These are phyloP conservation scores for Gambusia affinis DNA, from an alignment of 2,113 vertebrate genomes.

Conservation along the genomic window DNA sequence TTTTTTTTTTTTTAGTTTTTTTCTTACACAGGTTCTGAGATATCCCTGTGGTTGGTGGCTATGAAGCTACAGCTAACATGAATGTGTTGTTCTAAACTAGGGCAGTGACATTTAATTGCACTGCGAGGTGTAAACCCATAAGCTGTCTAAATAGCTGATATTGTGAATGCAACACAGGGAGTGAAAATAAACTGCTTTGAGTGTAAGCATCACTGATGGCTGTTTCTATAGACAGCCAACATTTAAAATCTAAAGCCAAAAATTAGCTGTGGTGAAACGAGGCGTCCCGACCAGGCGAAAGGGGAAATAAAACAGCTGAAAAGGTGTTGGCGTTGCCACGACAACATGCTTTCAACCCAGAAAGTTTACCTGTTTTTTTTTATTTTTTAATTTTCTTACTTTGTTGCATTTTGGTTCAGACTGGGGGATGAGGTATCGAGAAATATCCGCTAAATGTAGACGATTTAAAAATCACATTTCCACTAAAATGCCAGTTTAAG, in stretches of 20 bases:
- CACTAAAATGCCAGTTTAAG: neutral
- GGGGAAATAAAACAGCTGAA: no score
- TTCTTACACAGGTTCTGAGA: no score
- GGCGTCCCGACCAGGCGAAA: no score
- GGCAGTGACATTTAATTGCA: neutral
- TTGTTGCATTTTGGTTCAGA: neutral
- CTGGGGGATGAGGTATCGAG: neutral
- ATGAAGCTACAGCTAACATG: neutral
- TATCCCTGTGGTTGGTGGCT: neutral
- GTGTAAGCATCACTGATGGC: no score
- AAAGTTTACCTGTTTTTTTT: no score
- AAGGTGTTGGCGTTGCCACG: no score
- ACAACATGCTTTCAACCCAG: no score
- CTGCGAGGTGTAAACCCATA: neutral
- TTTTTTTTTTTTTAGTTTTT: no score
- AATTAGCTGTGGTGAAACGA: no score
- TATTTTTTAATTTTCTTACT: no score
- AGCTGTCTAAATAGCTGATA: neutral
- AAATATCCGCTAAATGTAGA: neutral
- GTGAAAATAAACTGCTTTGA: neutral
- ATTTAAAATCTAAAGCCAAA: no score
- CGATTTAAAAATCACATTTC: neutral
- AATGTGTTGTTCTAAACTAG: neutral
- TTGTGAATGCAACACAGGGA: neutral
- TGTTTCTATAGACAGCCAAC: no score